A percentile compares a stretch with the other conserved stretches of the same genome.
Conservation (phyloP, 2,797 vertebrate species). For the Falco peregrinus region DNA sequence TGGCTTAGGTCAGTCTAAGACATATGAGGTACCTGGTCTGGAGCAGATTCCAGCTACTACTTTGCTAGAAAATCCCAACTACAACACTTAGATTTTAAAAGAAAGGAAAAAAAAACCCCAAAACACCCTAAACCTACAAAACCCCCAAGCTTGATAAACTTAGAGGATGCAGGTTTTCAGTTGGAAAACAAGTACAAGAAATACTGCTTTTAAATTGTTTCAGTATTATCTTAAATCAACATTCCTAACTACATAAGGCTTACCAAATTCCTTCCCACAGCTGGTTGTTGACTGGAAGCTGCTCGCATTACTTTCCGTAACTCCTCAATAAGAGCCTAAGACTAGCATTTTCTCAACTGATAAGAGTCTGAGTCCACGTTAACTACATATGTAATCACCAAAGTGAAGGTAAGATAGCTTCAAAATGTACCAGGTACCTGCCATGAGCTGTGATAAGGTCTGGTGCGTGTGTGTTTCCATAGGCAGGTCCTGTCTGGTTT, state of each 20-base stretch:
- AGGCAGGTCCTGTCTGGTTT: not conserved
- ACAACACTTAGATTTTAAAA: too few relatives aligned
- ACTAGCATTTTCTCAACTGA: not conserved
- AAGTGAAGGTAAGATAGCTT: not conserved
- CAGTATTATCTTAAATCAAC: not conserved
- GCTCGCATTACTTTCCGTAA: not conserved
- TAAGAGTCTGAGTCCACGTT: too few relatives aligned
- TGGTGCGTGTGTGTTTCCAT: not conserved
- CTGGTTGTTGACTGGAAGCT: not conserved
- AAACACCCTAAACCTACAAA: too few relatives aligned
- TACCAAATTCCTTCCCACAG: not conserved
- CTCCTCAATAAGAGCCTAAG: not conserved
- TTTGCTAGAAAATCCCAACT: not conserved
- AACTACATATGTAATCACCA: not conserved
- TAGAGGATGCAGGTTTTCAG: not conserved
- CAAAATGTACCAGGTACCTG: not conserved
- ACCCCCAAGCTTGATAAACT: not conserved
- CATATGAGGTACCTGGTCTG: not conserved
- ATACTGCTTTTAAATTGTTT: not conserved
- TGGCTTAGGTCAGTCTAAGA: not conserved
- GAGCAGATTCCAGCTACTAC: not conserved
- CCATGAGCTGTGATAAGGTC: not conserved
- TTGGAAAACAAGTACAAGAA: not conserved
- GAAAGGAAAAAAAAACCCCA: fast-evolving
- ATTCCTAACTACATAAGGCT: not conserved